Evolutionary conservation across 1,140 invertebrate species (phyloP).

Genomic region (Holcopasites calliopsidis): DNA sequence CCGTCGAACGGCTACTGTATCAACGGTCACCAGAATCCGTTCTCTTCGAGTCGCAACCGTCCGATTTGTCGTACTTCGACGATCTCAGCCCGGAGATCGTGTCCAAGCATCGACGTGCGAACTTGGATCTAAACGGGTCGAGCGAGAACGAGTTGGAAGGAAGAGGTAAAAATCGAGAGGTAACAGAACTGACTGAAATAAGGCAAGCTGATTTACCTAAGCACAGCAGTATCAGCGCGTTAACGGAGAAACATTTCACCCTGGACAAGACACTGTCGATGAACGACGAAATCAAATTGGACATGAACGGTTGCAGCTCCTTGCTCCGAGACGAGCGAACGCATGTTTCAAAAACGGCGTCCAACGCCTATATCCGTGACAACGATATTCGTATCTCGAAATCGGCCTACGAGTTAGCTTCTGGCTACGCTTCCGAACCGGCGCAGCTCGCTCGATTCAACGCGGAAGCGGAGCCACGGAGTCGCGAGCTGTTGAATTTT

Average conservation of each 20-base stretch:
- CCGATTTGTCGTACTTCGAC: constrained; percentile 31
- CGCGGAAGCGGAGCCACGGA: neutral
- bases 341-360: neutral
- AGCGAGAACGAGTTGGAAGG: constrained; percentile 27
- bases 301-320: constrained; percentile 20
- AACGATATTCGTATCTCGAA: neutral
- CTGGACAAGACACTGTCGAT: constrained; percentile 61
- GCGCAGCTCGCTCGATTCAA: neutral
- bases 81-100: constrained; percentile 59
- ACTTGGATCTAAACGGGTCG: constrained; percentile 49
- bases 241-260: neutral
- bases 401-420: neutral
- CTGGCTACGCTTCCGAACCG: neutral
- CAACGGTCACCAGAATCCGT: constrained; percentile 59
- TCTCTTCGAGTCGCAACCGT: constrained; percentile 35
- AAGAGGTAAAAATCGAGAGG: neutral
- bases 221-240: neutral
- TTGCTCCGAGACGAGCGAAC: neutral
- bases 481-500: neutral
- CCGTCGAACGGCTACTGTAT: neutral
- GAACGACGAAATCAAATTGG: constrained; percentile 24
- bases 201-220: neutral
- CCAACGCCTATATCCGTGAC: neutral
- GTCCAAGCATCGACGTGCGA: constrained; percentile 13
- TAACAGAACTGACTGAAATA: neutral